Conservation (phyloP, 2,797 vertebrate genomes). For the Enteromius trimaculatus region DNA sequence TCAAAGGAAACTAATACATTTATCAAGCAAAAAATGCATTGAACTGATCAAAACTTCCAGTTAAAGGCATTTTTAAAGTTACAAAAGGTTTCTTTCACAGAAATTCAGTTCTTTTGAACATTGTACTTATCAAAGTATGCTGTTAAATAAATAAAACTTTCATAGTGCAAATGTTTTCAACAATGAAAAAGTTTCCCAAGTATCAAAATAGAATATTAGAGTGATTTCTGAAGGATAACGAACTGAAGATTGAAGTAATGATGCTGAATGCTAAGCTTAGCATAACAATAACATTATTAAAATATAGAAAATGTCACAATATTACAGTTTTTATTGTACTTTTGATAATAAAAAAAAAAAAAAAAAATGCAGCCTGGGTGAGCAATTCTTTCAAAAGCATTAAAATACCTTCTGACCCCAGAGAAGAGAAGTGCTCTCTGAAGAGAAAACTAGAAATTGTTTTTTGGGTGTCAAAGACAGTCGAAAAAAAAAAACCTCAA, state of each 20-base stretch:
- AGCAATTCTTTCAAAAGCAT: not conserved
- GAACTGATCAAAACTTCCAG: not conserved
- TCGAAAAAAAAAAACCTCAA: conserved; percentile 10
- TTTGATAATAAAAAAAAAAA: not conserved
- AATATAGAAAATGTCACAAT: not conserved
- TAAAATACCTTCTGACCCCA: not conserved
- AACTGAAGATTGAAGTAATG: not conserved
- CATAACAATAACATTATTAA: not conserved
- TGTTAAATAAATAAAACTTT: not conserved
- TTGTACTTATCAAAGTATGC: not conserved
- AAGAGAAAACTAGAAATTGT: conserved; percentile 4
- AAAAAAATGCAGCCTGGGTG: not conserved
- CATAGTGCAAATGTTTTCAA: not conserved
- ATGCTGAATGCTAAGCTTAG: not conserved
- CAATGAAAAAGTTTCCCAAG: not conserved
- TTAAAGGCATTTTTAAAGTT: not conserved
- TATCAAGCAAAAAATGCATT: not conserved
- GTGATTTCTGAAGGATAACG: not conserved
- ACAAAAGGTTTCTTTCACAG: not conserved
- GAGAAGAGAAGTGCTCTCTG: no score
- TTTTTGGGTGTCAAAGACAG: conserved; percentile 20
- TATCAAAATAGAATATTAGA: not conserved
- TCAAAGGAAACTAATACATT: not conserved
- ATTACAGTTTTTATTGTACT: not conserved
- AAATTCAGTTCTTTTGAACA: not conserved